Base-by-base conservation (phyloP, 2,888 invertebrate species). In the Punctoribates punctum region DNA sequence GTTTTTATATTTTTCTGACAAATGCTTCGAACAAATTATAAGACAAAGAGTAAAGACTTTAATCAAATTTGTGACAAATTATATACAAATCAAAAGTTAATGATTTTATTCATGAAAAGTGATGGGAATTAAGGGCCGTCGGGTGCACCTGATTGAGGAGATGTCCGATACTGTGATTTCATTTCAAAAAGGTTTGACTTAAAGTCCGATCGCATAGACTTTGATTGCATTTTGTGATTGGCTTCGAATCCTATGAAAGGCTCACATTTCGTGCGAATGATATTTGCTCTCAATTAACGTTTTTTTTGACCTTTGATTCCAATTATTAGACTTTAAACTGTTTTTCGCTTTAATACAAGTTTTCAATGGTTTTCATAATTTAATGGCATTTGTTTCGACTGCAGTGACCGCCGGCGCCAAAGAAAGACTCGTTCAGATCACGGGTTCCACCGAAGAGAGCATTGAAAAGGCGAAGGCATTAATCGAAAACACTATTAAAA, bases 81-180 rank as follows among this genome's bases (percentile, higher is more conserved):
- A 1, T 57, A 6, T 23, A 34, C 34, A 34, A 34, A 34, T 34
- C 34, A 34, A 34, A 20, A 20, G 27, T 20, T 25, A 20, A 62
- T 29, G 15, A 27, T 72, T 65, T 77, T 76, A 79, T 62, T 74
- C n/a, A n/a, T 27, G 29, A 25, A 51, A 83, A 96, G 96, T 96
- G 88, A 96, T 96, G 96, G 96, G 96, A 88, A 95, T 96, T 90
- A 95, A 95, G 88, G 96, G 96, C 85, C 90, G 96, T 84, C 89
- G 96, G 86, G 95, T 96, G 86, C 96, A 96, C 88, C 94, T 96
- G 91, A 96, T 96, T 86, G 96, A 96, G 88, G 95, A 96, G 88
- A 90, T 96, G 87, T 95, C 94, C 88, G 94, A 95, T 88, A 96
- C 96, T 85, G 94, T 96, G 86, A 96, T 96, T 88, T 96, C 96